Evolutionary conservation across 1,140 invertebrate species (phyloP), one percentile per base, ranked within the genome.

Genomic region (Sminthurinus signatus): DNA sequence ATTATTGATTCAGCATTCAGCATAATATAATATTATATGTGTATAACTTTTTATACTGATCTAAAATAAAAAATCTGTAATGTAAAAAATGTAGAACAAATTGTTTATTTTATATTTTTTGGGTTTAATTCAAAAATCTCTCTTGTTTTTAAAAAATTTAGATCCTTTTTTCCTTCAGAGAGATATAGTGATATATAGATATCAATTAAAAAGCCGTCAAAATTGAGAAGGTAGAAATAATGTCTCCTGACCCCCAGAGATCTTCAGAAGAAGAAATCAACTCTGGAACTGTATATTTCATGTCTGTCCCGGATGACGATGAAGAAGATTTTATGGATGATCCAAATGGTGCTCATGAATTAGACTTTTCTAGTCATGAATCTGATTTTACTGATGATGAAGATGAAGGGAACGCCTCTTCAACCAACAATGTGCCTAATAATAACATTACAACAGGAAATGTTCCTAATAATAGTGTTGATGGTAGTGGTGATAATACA

Each of bases 191-290:
- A 39, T 17, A 8, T 17, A 8, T 39, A 39, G 17, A 39, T 10
- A 39, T 8, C 36, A 39, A 39, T 10, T 10, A 39, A 39, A 39
- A 39, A 39, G 17, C 17, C 17, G 17, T 39, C 17, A 10, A 39
- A 8, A 39, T 39, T 39, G 8, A 8, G 36, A 10, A 17, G 17
- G 8, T 39, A 39, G 48, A 25, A 27, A 56, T 42, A 42, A 64
- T 64, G 62, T 64, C 62, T 14, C 62, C 62, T 21, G 62, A 64
- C 36, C 62, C 62, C 27, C 62, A 55, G 14, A 31, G 46, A 46
- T 29, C 25, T 21, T 29, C 5, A 42, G 39, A 32, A 14, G 19
- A 36, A n/a, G 55, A 19, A 32, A 39, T 14, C 15, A 57, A 43
- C 31, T 15, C 5, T 12, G 32, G 23, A 3, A 28, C 15, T 8